These are phyloP conservation scores for Astreopora myriophthalma DNA, from an alignment of 64 coral and sea anemone species.

Conservation along the genomic window DNA sequence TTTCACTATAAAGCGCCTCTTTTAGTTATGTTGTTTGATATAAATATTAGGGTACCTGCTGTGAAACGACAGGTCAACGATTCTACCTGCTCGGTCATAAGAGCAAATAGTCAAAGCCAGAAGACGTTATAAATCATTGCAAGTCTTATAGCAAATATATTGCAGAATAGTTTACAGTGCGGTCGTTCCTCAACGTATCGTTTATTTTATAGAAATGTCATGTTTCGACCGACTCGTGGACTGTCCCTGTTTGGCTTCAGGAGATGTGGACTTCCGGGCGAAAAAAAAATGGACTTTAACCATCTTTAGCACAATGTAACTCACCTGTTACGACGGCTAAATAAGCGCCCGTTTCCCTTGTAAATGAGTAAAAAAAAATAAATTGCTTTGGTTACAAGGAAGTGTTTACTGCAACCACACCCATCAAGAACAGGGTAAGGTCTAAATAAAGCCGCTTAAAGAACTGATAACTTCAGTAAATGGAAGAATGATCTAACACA, in stretches of 20 bases:
- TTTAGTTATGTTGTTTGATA: neutral
- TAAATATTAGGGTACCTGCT: neutral
- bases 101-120: neutral
- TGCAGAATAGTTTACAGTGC: no score
- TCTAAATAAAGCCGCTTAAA: slow-evolving; percentile 4
- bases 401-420: neutral
- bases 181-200: no score
- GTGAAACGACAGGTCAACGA: neutral
- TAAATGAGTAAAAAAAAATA: neutral
- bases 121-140: neutral
- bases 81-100: neutral
- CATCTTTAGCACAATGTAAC: neutral
- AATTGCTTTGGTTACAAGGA: neutral
- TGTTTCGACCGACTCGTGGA: no score
- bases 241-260: neutral
- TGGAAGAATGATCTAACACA: slow-evolving; percentile 14
- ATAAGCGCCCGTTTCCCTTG: neutral
- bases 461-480: neutral
- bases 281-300: neutral
- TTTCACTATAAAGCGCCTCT: neutral
- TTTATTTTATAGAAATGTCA: no score
- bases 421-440: neutral
- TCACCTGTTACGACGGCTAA: neutral
- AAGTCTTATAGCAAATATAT: neutral
- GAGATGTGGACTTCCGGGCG: neutral